A percentile compares a stretch with the other conserved stretches of the same genome.
Evolutionary conservation across 2,113 vertebrate genomes (phyloP).

Genomic region (Xenotilapia flavipinnis): DNA sequence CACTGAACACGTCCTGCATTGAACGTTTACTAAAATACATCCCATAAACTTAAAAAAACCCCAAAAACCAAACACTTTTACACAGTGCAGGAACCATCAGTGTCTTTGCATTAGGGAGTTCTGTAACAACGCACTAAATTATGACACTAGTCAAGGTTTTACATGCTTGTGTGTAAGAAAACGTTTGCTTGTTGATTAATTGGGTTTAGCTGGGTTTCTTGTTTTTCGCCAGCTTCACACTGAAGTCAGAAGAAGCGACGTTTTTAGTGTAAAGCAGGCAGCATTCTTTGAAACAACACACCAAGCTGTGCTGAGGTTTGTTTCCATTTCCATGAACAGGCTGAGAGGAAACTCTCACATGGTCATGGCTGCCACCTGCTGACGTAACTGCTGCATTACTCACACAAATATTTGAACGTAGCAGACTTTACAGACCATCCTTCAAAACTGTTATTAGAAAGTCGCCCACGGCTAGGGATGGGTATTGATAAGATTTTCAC

Average conservation of each 20-base stretch:
- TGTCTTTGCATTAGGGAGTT: background rate
- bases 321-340: background rate
- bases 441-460: background rate
- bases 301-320: background rate
- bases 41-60: background rate
- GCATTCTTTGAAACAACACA: background rate
- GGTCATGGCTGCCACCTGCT: slow-evolving; percentile 55
- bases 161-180: background rate
- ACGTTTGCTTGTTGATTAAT: background rate
- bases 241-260: fast-evolving
- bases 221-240: background rate
- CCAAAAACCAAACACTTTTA: background rate
- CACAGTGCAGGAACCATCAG: background rate
- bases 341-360: background rate
- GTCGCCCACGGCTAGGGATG: background rate
- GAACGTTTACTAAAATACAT: background rate
- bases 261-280: background rate
- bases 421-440: background rate
- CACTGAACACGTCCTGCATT: fast-evolving
- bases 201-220: background rate
- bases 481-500: no score
- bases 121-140: background rate
- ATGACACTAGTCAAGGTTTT: fast-evolving
- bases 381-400: slow-evolving; percentile 21
- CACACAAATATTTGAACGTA: background rate